A percentile compares a stretch with the other conserved stretches of the same genome.
These are phyloP conservation scores for Stichodactyla mertensii DNA, from an alignment of 64 coral and sea anemone genomes.

Conservation along the genomic window DNA sequence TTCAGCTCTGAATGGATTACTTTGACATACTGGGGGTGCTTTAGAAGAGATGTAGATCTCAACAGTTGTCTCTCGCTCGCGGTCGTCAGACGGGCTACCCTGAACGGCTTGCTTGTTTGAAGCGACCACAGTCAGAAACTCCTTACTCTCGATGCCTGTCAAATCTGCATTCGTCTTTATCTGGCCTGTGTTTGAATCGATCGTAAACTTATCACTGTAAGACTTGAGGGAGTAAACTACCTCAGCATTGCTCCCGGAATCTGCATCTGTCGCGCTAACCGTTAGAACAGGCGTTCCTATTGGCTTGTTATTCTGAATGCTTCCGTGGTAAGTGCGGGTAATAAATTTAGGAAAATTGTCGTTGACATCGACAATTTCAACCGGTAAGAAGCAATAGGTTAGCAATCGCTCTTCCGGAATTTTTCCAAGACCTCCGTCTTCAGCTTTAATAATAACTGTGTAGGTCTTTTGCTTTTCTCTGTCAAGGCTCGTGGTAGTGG, in stretches of 20 bases:
- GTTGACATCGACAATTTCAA: slow-evolving; percentile 53
- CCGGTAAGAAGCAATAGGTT: slow-evolving; percentile 40
- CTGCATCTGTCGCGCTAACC: slow-evolving; percentile 29
- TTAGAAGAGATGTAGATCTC: slow-evolving; percentile 33
- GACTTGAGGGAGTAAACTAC: slow-evolving; percentile 25
- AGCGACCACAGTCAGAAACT: slow-evolving; percentile 10
- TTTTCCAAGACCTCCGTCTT: slow-evolving; percentile 72
- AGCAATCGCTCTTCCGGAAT: slow-evolving; percentile 42
- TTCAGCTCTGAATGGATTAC: not conserved
- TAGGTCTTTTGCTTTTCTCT: slow-evolving; percentile 36
- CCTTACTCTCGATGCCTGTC: not conserved
- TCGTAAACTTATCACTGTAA: slow-evolving; percentile 33
- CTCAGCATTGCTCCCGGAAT: not conserved
- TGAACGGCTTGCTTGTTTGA: slow-evolving; percentile 26
- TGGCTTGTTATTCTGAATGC: slow-evolving; percentile 4
- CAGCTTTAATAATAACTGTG: slow-evolving; percentile 50
- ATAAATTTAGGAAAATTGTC: slow-evolving; percentile 67
- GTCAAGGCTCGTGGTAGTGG: slow-evolving; percentile 46
- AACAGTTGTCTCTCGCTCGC: slow-evolving; percentile 25
- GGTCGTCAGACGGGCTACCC: not conserved
- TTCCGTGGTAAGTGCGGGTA: slow-evolving; percentile 39
- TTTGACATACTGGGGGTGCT: slow-evolving; percentile 6
- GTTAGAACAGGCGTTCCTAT: slow-evolving; percentile 13
- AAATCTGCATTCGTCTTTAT: slow-evolving; percentile 29
- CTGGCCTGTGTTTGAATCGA: not conserved